phyloP scores from a whole-genome alignment of 1,140 invertebrate species.

The Drosophila kanapiae region DNA sequence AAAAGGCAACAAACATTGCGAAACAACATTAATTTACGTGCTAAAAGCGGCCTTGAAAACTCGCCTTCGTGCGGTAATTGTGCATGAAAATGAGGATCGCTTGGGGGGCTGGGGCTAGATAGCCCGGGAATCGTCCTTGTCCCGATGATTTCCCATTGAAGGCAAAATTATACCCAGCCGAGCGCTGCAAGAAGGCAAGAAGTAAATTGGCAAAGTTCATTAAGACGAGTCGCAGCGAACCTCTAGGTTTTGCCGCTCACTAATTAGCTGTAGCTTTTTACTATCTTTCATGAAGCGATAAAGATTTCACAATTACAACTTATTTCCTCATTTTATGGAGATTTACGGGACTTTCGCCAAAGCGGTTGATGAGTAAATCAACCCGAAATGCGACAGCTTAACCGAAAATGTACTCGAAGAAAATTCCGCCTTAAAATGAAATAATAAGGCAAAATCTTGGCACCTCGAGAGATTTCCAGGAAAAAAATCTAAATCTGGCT shows the following conservation, averaged over 20 bases:
- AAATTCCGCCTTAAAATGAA: slow-evolving; percentile 1
- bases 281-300: slow-evolving; percentile 24
- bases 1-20: slow-evolving; percentile 33
- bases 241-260: slow-evolving; percentile 21
- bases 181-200: slow-evolving; percentile 2
- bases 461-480: background rate
- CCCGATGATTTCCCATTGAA: slow-evolving; percentile 30
- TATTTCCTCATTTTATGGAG: slow-evolving; percentile 40
- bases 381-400: slow-evolving; percentile 24
- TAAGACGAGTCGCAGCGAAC: slow-evolving; percentile 25
- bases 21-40: slow-evolving; percentile 72
- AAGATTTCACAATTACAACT: slow-evolving; percentile 53
- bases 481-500: slow-evolving; percentile 7
- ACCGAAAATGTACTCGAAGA: slow-evolving; percentile 13
- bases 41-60: slow-evolving; percentile 58
- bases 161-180: slow-evolving; percentile 7
- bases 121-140: slow-evolving; percentile 7
- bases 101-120: background rate
- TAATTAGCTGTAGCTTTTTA: slow-evolving; percentile 41
- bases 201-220: slow-evolving; percentile 49
- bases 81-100: slow-evolving; percentile 44
- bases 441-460: background rate
- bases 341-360: slow-evolving; percentile 38
- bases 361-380: slow-evolving; percentile 47
- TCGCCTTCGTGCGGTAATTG: slow-evolving; percentile 48